Evolutionary conservation across 1,140 invertebrate genomes (phyloP), one percentile per base, ranked within the genome.

Genomic region (Drosophila pachea): DNA sequence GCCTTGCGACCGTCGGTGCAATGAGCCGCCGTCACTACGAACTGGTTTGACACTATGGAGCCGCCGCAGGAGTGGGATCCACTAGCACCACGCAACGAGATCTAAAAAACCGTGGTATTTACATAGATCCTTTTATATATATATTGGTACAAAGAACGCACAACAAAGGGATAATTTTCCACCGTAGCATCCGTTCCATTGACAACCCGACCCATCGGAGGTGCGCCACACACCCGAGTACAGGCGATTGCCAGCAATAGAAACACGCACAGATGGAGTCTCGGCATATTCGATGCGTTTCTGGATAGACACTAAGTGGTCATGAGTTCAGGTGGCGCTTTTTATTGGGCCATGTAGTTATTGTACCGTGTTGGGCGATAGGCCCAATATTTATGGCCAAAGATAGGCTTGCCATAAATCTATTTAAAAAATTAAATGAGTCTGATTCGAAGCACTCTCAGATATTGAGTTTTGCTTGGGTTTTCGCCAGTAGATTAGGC

Each of bases 11-110:
- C 87, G 9, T 76, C 84, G 4, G 92, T 90, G 68, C 92, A 93
- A 77, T 93, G 92, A 4, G 92, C 92, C 4, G 92, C 92, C 0
- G 92, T 92, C 45, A 93, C 52, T 11, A 91, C 91, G 22, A 91
- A 91, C 8, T 89, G 78, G 4, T 90, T 82, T 0, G 90, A 90
- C 22, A 93, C 90, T 5, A 93, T 88, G 0, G 90, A 91, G 0
- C 91, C 91, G 0, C 92, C 92, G 67, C 92, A 92, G 38, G 92
- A 92, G 74, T 92, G 92, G 33, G 89, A 88, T 9, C 81, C 81
- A 29, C 11, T 68, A 2, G 75, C 7, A 14, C 84, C 72, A 3
- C 87, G 87, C 54, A 89, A 12, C 9, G 87, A 89, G 38, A 88
- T 59, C 86, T 88, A 9, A 7, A 1, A 7, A 8, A 49, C 9